Conservation (phyloP, 2,888 invertebrate species). For the Campoplex nolae region DNA sequence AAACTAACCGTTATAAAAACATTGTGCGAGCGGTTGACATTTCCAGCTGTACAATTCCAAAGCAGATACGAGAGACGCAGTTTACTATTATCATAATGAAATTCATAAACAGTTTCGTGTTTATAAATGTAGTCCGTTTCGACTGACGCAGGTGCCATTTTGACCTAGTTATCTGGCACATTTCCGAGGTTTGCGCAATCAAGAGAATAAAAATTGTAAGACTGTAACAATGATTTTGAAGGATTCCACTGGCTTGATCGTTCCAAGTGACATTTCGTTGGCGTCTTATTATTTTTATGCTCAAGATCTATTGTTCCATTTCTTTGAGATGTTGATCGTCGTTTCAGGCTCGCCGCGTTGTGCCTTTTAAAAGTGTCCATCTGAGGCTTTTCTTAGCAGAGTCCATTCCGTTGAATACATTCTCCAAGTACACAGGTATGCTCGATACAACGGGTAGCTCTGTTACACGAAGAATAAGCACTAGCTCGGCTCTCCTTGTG, state of each 20-base stretch:
- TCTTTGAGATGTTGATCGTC: slow-evolving; percentile 13
- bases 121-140: not conserved
- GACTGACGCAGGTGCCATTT: not conserved
- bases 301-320: slow-evolving; percentile 21
- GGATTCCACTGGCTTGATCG: not conserved
- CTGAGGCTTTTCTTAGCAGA: slow-evolving; percentile 11
- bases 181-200: not conserved
- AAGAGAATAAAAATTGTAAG: not conserved
- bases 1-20: not conserved
- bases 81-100: no score
- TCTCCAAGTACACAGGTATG: slow-evolving; percentile 12
- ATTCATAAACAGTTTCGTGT: no score
- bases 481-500: slow-evolving; percentile 61
- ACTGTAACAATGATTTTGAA: slow-evolving; percentile 3
- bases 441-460: slow-evolving; percentile 71
- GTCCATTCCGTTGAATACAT: slow-evolving; percentile 28
- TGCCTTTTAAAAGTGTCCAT: slow-evolving; percentile 12
- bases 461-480: slow-evolving; percentile 70
- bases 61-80: no score
- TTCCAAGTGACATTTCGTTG: slow-evolving; percentile 9
- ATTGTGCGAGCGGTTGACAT: not conserved
- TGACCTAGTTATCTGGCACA: not conserved
- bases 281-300: slow-evolving; percentile 10
- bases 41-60: no score
- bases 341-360: not conserved